Conservation (phyloP, 2,113 vertebrate genomes). For the Gracilinanus agilis region DNA sequence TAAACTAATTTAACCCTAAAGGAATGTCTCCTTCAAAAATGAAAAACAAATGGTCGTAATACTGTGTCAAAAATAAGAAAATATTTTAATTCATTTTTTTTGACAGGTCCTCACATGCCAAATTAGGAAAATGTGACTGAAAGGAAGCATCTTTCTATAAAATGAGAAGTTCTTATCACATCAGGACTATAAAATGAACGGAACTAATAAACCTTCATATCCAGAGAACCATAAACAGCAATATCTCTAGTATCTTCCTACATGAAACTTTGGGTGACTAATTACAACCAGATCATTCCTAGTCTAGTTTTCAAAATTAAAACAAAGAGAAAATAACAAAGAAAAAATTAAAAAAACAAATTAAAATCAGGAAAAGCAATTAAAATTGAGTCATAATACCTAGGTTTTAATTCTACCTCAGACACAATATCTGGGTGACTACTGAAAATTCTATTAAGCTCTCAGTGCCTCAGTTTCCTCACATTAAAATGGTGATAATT, state of each 20-base stretch:
- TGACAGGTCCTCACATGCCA: constrained; percentile 63
- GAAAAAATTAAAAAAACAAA: constrained; percentile 43
- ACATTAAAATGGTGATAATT: background rate
- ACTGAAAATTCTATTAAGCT: background rate
- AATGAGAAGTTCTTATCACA: constrained; percentile 37
- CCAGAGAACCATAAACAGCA: constrained; percentile 25
- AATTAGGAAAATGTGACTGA: constrained; percentile 69
- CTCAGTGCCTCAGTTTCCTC: background rate
- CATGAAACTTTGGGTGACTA: constrained; percentile 59
- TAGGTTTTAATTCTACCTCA: background rate
- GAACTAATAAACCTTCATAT: constrained; percentile 19
- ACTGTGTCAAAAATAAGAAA: constrained; percentile 70
- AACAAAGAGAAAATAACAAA: constrained; percentile 59
- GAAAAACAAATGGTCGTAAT: constrained; percentile 59
- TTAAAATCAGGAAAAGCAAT: constrained; percentile 38
- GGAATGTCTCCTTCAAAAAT: constrained; percentile 66
- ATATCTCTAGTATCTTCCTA: constrained; percentile 42
- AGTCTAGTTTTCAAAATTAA: constrained; percentile 28
- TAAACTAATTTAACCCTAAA: constrained; percentile 62
- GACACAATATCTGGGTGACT: background rate
- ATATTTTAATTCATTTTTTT: constrained; percentile 55
- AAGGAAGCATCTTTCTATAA: constrained; percentile 34
- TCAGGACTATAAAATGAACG: constrained; percentile 42
- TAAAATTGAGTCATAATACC: background rate
- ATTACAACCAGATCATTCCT: constrained; percentile 56